Percentiles rank a stretch among this genome's conserved stretches.
Conservation (phyloP, 2,797 vertebrate species). For the Hyperoplus lanceolatus region DNA sequence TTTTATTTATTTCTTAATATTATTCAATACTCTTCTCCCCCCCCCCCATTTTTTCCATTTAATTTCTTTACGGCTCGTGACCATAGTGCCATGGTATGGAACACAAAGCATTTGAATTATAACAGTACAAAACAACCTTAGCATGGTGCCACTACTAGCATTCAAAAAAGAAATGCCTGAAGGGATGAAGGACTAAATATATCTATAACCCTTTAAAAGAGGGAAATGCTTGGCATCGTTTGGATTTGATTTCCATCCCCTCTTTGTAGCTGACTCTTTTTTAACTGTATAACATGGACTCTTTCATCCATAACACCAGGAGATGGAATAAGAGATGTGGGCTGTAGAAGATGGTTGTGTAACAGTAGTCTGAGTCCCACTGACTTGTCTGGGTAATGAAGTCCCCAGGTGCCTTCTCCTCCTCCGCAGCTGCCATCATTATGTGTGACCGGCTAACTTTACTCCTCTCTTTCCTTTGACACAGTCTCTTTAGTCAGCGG, state of each 20-base stretch:
- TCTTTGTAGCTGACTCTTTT: neutral
- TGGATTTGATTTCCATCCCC: neutral
- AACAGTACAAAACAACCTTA: too few species aligned
- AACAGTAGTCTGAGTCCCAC: conserved; percentile 55
- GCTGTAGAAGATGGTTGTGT: conserved; percentile 38
- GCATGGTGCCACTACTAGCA: too few species aligned
- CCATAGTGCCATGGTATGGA: too few species aligned
- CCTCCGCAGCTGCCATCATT: conserved; percentile 74
- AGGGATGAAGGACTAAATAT: too few species aligned
- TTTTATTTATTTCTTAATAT: too few species aligned
- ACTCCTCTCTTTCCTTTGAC: conserved; percentile 52
- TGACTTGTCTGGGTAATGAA: conserved; percentile 81
- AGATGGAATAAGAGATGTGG: conserved; percentile 34
- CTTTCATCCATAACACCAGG: conserved; percentile 30
- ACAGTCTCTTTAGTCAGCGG: conserved; percentile 44
- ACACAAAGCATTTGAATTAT: too few species aligned
- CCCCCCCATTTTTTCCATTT: too few species aligned
- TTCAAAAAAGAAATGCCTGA: too few species aligned
- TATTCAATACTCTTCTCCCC: too few species aligned
- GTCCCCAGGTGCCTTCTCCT: conserved; percentile 82
- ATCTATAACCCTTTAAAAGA: too few species aligned
- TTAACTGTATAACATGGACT: neutral
- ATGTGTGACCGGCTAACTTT: conserved; percentile 74
- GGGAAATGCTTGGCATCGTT: conserved; percentile 7
- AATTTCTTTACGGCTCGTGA: too few species aligned